Percentiles rank a stretch among this genome's conserved stretches.
Evolutionary conservation across 2,888 invertebrate genomes (phyloP).

Genomic region (Ophion ventricosus): DNA sequence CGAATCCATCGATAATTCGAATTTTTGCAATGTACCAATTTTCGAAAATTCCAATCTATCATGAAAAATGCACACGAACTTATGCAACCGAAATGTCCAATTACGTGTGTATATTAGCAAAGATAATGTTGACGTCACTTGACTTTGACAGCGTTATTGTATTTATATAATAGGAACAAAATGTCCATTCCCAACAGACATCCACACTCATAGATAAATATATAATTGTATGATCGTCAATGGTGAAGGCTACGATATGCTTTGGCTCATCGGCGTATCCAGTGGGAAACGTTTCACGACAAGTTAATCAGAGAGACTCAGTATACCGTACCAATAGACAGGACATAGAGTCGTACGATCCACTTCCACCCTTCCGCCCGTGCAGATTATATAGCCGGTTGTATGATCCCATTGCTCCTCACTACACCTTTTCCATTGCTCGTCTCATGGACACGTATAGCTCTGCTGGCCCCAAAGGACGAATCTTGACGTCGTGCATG

Average conservation of each 20-base stretch:
- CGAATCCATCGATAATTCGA: too few relatives aligned
- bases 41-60: too few relatives aligned
- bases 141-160: background rate
- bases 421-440: conserved; percentile 33
- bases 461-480: conserved; percentile 36
- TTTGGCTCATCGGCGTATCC: conserved; percentile 2
- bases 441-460: conserved; percentile 66
- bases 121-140: background rate
- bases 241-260: background rate
- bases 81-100: too few relatives aligned
- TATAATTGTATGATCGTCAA: background rate
- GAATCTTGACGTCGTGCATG: conserved; percentile 15
- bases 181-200: background rate
- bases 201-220: background rate
- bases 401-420: conserved; percentile 25
- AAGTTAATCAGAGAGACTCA: background rate
- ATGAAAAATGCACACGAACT: background rate
- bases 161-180: background rate
- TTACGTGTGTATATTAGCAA: background rate
- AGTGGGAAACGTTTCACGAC: background rate
- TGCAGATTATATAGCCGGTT: background rate
- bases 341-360: background rate
- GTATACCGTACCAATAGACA: background rate
- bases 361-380: background rate
- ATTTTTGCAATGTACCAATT: too few relatives aligned